Conservation (phyloP, 2,888 invertebrate species). For the Calameuta idolon region DNA sequence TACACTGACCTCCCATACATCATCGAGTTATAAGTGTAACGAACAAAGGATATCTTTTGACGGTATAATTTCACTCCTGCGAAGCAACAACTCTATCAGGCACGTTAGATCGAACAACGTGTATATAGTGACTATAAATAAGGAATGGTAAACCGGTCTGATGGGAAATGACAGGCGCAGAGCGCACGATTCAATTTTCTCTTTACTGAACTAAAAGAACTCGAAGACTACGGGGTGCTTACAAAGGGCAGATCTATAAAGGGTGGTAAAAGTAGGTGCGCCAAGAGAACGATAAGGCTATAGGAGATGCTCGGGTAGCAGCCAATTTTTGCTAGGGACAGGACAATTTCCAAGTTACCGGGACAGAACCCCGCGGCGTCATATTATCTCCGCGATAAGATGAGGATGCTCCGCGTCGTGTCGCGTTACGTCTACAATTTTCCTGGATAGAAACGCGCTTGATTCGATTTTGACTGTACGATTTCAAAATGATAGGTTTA, state of each 20-base stretch:
- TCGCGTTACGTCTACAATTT: not conserved
- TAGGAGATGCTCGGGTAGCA: slow-evolving; percentile 15
- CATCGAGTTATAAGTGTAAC: not conserved
- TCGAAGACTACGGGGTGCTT: not conserved
- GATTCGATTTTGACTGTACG: slow-evolving; percentile 22
- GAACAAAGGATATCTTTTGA: not conserved
- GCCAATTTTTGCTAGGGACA: slow-evolving; percentile 42
- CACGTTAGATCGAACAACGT: not conserved
- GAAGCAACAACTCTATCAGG: not conserved
- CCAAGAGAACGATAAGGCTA: not conserved
- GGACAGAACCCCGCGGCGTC: slow-evolving; percentile 27
- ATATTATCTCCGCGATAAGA: slow-evolving; percentile 24
- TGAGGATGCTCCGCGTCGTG: not conserved
- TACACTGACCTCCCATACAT: not conserved
- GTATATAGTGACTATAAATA: not conserved
- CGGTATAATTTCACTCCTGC: not conserved
- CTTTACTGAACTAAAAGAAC: slow-evolving; percentile 1
- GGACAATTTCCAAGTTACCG: slow-evolving; percentile 39
- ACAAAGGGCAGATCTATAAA: not conserved
- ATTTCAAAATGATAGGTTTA: not conserved
- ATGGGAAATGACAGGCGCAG: slow-evolving; percentile 1
- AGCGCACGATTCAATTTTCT: slow-evolving; percentile 28
- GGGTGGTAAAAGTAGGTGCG: not conserved
- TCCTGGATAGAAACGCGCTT: slow-evolving; percentile 15
- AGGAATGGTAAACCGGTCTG: not conserved